Conservation (phyloP, 2,113 vertebrate genomes). For the Chrysemys picta region DNA sequence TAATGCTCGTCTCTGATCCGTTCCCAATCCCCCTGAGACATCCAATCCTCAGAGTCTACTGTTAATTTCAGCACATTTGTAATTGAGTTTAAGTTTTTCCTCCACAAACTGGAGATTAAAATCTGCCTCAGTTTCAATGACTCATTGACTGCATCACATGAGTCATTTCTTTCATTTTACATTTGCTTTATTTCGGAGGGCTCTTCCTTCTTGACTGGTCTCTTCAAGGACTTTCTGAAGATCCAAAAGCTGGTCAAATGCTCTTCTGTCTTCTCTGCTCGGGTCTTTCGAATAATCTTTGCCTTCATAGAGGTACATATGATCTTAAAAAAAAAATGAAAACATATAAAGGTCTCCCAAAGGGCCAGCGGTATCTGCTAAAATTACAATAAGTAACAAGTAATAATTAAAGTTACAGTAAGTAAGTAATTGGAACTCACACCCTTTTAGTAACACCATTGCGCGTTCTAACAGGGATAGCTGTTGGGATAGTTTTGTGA, state of each 20-base stretch:
- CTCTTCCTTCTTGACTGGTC: slow-evolving; percentile 77
- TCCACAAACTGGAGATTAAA: background rate
- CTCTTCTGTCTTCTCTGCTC: slow-evolving; percentile 85
- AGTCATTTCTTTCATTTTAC: slow-evolving; percentile 74
- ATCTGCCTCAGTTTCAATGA: background rate
- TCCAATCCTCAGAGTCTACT: background rate
- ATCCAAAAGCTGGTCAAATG: slow-evolving; percentile 84
- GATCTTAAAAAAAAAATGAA: slow-evolving; percentile 77
- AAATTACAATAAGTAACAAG: background rate
- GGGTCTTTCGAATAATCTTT: slow-evolving; percentile 92
- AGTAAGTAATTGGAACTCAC: background rate
- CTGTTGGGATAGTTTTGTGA: background rate
- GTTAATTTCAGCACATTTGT: background rate
- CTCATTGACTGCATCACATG: background rate
- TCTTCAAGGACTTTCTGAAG: slow-evolving; percentile 81
- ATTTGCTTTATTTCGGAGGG: slow-evolving; percentile 84
- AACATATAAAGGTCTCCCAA: slow-evolving; percentile 6
- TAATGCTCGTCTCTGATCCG: accelerated
- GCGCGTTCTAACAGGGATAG: background rate
- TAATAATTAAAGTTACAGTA: too few species aligned
- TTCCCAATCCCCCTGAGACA: background rate
- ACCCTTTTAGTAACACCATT: background rate
- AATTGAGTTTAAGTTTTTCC: background rate
- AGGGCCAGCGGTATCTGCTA: background rate
- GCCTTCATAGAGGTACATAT: slow-evolving; percentile 94